Evolutionary conservation across 2,113 vertebrate genomes (phyloP).

Genomic region (Tragulus kanchil): DNA sequence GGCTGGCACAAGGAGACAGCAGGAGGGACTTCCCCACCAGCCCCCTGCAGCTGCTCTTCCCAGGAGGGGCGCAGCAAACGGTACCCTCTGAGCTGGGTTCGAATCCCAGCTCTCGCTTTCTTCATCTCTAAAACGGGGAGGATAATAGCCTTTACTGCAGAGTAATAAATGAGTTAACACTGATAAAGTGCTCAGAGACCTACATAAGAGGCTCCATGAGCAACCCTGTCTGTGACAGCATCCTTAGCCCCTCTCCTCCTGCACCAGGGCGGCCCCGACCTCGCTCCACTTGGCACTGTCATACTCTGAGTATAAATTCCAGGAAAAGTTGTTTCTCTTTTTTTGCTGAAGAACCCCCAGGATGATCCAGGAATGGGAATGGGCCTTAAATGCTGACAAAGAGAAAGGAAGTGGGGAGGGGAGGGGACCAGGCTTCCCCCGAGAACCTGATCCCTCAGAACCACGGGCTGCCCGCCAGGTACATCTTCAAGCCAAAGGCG

Average conservation of each 20-base stretch:
- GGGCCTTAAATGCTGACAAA: slow-evolving; percentile 64
- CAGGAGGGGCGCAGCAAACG: background rate
- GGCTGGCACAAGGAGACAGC: background rate
- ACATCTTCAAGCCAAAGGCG: background rate
- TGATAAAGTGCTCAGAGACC: background rate
- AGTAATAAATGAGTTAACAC: background rate
- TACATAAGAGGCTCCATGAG: fast-evolving
- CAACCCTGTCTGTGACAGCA: fast-evolving
- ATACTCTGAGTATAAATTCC: slow-evolving; percentile 31
- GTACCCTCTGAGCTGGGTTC: background rate
- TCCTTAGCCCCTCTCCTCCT: background rate
- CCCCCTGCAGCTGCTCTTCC: background rate
- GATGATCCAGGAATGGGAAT: slow-evolving; percentile 73
- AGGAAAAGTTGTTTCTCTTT: slow-evolving; percentile 55
- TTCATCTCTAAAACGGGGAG: background rate
- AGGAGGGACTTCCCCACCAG: background rate
- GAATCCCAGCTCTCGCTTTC: background rate
- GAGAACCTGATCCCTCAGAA: slow-evolving; percentile 75
- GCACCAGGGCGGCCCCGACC: background rate
- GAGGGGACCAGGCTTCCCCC: background rate
- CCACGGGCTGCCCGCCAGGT: slow-evolving; percentile 55
- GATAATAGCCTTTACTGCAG: no score
- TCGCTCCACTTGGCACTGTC: background rate
- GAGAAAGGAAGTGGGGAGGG: slow-evolving; percentile 57
- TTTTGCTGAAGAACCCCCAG: slow-evolving; percentile 71